Evolutionary conservation across 2,113 vertebrate genomes (phyloP), one percentile per base, ranked within the genome.

Genomic region (Pteropus alecto): DNA sequence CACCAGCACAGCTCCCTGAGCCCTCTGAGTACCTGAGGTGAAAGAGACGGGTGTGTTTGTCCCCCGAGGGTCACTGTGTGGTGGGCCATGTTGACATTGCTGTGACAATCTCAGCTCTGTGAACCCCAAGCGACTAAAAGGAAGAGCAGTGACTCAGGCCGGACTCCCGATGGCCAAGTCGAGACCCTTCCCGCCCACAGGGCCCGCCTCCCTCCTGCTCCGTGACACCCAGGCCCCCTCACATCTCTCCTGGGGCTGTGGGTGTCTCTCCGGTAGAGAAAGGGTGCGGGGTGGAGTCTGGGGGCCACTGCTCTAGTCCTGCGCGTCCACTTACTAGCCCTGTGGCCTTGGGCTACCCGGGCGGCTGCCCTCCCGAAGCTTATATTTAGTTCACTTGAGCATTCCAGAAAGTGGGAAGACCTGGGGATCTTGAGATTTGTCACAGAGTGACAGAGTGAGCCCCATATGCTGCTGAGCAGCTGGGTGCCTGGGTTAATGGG

Each of bases 71-170:
- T 41, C 79, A 3, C 43, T 11, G 7, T 30, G 21, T 1, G 0
- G 38, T 26, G 5, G 65, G 13, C 43, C 24, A 0, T 0, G n/a
- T 14, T 12, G 60, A n/a, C 73, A 2, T 26, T 56, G 63, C 58
- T 65, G 68, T 28, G 22, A 68, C 12, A 10, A 71, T 60, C 78
- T 74, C 1, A 3, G 16, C 28, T 21, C 65, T 33, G 48, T 35
- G n/a, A 21, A 74, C 7, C 21, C 18, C 0, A 0, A n/a, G 33
- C 1, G 2, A 35, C 35, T 0, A 7, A 19, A 54, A 24, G 38
- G 21, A 51, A 41, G 43, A n/a, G 51, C 54, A 88, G 21, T 68
- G 51, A 74, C 24, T 46, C 24, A 0, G 48, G n/a, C 0, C 28
- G 21, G 11, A 26, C 33, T 54, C 38, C 1, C 16, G 19, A 2